phyloP scores from a whole-genome alignment of 2,888 invertebrate species.

The Artemia sp. region DNA sequence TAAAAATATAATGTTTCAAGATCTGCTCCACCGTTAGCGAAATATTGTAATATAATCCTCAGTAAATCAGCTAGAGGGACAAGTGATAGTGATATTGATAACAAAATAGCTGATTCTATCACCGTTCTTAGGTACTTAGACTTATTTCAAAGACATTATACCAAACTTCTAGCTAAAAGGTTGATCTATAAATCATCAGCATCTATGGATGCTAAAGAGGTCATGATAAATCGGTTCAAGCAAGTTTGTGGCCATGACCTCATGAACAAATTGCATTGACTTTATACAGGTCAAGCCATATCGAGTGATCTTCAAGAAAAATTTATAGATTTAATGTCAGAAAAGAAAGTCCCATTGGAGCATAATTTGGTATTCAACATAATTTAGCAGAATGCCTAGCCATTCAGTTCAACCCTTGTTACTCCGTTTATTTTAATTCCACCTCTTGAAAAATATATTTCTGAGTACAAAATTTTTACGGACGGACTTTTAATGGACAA shows the following conservation, averaged over 20 bases:
- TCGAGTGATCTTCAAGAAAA: conserved; percentile 77
- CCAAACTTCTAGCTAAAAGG: conserved; percentile 74
- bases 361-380: too few species aligned
- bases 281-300: conserved; percentile 94
- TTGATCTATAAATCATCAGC: conserved; percentile 84
- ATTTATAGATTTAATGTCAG: conserved; percentile 36
- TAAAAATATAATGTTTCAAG: conserved; percentile 49
- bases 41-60: conserved; percentile 70
- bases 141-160: conserved; percentile 93
- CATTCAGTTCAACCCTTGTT: too few species aligned
- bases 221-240: conserved; percentile 88
- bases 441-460: conserved; percentile 27
- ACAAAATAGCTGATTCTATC: conserved; percentile 68
- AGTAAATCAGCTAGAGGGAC: conserved; percentile 66
- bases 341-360: too few species aligned
- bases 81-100: conserved; percentile 63
- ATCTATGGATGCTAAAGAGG: conserved; percentile 93
- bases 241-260: conserved; percentile 98
- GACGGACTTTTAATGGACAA: conserved; percentile 67
- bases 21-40: conserved; percentile 74
- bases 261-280: conserved; percentile 93
- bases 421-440: too few species aligned
- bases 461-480: conserved; percentile 77
- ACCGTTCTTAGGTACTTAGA: conserved; percentile 95
- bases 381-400: too few species aligned